Base-by-base conservation (phyloP, 2,888 invertebrate species). In the Boloria euphrosyne region DNA sequence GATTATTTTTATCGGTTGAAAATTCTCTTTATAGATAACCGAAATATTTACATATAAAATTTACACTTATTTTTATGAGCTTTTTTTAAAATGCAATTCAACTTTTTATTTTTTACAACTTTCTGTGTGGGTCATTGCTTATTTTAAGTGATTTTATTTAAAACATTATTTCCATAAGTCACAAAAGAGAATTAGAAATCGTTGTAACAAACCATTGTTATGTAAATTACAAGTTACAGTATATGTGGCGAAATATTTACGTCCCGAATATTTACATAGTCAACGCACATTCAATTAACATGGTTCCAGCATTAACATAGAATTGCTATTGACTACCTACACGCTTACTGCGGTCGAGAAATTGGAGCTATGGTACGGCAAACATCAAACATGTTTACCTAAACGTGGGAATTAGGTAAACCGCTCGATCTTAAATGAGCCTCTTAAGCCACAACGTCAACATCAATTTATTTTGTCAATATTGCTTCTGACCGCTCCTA, bases 391-490 rank as follows among this genome's bases (percentile, higher is more conserved):
- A 68, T 70, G 69, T 73, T 73, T 72, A 66, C 71, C 58, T 22
- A 70, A 67, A 68, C 71, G 69, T 73, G 72, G 70, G 73, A 72
- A 74, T 74, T 72, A 70, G 70, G 73, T 68, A 69, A 70, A 71
- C 71, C 67, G 59, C 66, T 70, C 72, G 68, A 67, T 72, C 69
- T 69, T 66, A 70, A 73, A 74, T 73, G 72, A 72, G 68, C 68
- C 70, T 69, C 68, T 68, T 69, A 73, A 74, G 67, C 71, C 70
- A 66, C 60, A 60, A 60, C 17, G 72, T 70, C 67, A 68, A 74
- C 62, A 68, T 67, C 69, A 69, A 72, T 74, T 69, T 74, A 70
- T 71, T 70, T 61, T 61, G 72, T 73, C 69, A 73, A 73, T 70
- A 73, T 67, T 71, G 67, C 60, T 62, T 66, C 49, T 58, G 46